phyloP scores from a whole-genome alignment of 2,797 vertebrate species.

The Aselliscus stoliczkanus region DNA sequence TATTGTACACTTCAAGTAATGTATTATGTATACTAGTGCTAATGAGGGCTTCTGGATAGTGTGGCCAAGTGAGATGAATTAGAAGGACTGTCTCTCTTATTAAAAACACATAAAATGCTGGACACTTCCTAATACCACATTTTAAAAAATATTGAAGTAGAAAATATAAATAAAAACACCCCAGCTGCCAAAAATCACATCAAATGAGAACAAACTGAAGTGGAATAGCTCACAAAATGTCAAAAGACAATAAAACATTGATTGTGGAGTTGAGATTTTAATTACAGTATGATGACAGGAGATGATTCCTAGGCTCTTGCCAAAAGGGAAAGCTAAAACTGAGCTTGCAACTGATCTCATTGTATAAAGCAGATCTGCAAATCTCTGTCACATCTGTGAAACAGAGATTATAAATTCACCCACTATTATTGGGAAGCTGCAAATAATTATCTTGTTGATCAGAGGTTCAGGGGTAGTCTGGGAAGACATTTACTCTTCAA shows the following conservation, averaged over 20 bases:
- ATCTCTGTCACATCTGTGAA: not conserved
- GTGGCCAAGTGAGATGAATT: not conserved
- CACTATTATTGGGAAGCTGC: not conserved
- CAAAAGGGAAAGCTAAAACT: not conserved
- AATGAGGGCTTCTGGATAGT: slow-evolving; percentile 15
- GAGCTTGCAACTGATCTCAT: not conserved
- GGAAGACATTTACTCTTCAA: not conserved
- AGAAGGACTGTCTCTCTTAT: not conserved
- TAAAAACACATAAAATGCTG: not conserved
- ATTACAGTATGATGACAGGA: not conserved
- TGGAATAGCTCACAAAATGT: not conserved
- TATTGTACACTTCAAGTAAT: not conserved
- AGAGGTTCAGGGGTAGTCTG: not conserved
- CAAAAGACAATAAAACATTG: not conserved
- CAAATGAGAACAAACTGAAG: not conserved
- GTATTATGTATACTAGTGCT: not conserved
- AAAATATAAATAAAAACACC: not conserved
- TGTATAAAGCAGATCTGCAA: not conserved
- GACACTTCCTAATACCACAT: not conserved
- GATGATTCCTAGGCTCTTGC: not conserved
- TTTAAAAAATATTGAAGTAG: not conserved
- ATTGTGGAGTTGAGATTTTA: not conserved
- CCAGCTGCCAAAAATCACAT: not conserved
- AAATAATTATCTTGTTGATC: not conserved
- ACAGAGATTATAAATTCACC: not conserved